Evolutionary conservation across 2,797 vertebrate genomes (phyloP), one percentile per base, ranked within the genome.

Genomic region (Nannoperca australis): DNA sequence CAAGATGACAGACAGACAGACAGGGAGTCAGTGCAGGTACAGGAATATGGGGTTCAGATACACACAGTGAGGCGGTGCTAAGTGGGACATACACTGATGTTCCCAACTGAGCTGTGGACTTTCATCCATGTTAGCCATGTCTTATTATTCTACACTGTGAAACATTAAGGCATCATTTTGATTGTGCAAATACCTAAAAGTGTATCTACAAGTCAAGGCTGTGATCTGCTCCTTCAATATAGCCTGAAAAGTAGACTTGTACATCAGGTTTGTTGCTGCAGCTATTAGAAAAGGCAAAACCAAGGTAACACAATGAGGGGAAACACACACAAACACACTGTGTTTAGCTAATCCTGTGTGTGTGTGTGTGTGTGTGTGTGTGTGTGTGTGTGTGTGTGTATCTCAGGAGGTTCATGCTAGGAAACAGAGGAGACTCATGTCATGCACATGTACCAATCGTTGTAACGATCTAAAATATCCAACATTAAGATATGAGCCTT

Each of bases 11-110:
- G 69, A 84, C 72, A 60, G 66, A 63, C 54, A 76, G 89, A 91
- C 84, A 91, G 84, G 88, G 89, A 89, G 90, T 92, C 91, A 93
- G 92, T 92, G 90, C 89, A 88, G 88, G 85, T 92, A 81, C 88
- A 92, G 87, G 85, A 89, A 86, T 78, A 85, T 82, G 87, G 81
- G 93, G 85, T 78, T 89, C 91, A 92, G 82, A 91, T 87, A 85
- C 82, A 92, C 90, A 93, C 88, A 90, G 73, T 88, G 65, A 88
- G 79, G 81, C 27, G 11, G 47, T 5, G 73, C 70, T 50, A 32
- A 59, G 40, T 64, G 78, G 75, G 66, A 81, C 79, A 77, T 36
- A 17, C 8, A 10, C 22, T 2, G 1, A 54, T 60, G 54, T 65
- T 73, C 60, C 78, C 51, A 71, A 53, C 58, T 36, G 62, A 79